Evolutionary conservation across 2,888 invertebrate species (phyloP), one percentile per base, ranked within the genome.

Genomic region (Pristionchus mayeri): DNA sequence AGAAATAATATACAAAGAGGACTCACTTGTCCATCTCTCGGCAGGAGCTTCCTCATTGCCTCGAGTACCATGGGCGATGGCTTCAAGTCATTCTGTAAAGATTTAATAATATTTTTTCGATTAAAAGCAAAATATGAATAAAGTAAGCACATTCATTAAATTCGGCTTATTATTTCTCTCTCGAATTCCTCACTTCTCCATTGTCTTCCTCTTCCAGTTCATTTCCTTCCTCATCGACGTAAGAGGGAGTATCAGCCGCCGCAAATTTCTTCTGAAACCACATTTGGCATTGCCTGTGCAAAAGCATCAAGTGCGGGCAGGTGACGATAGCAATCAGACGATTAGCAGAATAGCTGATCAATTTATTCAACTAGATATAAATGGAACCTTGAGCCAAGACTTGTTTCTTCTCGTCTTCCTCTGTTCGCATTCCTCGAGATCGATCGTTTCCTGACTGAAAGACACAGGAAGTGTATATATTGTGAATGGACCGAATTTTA

Each of bases 381-480:
- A 3, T 18, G 44, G 0, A 13, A 79, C 80, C 80, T 80, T 80
- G 27, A 80, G 37, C 80, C 80, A 80, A 40, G 21, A 57, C 80
- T 80, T 80, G 40, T 80, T 80, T 50, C 80, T 34, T 30, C 80
- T 54, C 24, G 37, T 57, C 27, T 80, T 80, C 21, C 80, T 21
- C 57, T 80, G 80, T n/a, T 80, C 80, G 24, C 37, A 57, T 40
- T 80, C 80, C 50, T 80, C 80, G 11, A 80, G 37, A 27, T 80
- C 80, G 50, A 80, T 80, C 27, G 34, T 7, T 11, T 80, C 80
- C 40, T 54, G 57, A 27, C 80, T 80, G 57, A 80, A 78, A 13
- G 4, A 40, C 13, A n/a, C 71, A 13, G 3, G 16, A 52, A 30
- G n/a, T n/a, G n/a, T 78, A 27, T 27, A 9, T 13, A 60, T 0